These are phyloP conservation scores for Leucophenga maculata DNA, from an alignment of 2,888 invertebrate species.

Conservation along the genomic window DNA sequence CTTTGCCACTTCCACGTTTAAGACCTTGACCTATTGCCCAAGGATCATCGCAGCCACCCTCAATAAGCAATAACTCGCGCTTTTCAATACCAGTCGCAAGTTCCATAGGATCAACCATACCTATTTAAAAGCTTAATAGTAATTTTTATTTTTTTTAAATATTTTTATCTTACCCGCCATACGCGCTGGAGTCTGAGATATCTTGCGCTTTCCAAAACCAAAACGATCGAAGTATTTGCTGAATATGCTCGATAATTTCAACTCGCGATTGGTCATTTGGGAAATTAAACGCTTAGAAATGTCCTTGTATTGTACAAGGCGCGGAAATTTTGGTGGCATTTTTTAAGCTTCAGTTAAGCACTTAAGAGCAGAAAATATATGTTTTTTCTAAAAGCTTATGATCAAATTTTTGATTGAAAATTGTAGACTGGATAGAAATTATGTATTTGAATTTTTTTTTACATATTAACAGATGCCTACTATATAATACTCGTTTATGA, in stretches of 20 bases:
- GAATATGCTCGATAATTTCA: conserved; percentile 38
- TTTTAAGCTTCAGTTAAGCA: conserved; percentile 38
- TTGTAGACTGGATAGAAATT: too few relatives aligned
- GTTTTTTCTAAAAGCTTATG: not conserved
- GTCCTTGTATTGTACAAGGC: conserved; percentile 39
- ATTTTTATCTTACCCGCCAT: conserved; percentile 44
- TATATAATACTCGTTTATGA: too few relatives aligned
- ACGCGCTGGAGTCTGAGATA: conserved; percentile 42
- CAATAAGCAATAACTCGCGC: conserved; percentile 86
- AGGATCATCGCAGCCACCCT: conserved; percentile 89
- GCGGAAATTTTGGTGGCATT: conserved; percentile 33
- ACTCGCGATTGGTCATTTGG: conserved; percentile 47
- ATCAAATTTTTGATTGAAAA: not conserved
- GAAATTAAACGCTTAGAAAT: conserved; percentile 52
- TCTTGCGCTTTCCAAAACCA: conserved; percentile 34
- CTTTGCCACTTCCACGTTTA: conserved; percentile 85
- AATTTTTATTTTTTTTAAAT: not conserved
- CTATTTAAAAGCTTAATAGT: not conserved
- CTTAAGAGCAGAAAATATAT: not conserved
- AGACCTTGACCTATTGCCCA: conserved; percentile 82
- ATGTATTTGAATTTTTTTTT: too few relatives aligned
- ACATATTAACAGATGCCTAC: too few relatives aligned
- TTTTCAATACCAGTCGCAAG: conserved; percentile 94
- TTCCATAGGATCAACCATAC: conserved; percentile 87
- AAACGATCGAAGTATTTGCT: conserved; percentile 23